phyloP scores from a whole-genome alignment of 2,888 invertebrate species.

The Molanna angustata region DNA sequence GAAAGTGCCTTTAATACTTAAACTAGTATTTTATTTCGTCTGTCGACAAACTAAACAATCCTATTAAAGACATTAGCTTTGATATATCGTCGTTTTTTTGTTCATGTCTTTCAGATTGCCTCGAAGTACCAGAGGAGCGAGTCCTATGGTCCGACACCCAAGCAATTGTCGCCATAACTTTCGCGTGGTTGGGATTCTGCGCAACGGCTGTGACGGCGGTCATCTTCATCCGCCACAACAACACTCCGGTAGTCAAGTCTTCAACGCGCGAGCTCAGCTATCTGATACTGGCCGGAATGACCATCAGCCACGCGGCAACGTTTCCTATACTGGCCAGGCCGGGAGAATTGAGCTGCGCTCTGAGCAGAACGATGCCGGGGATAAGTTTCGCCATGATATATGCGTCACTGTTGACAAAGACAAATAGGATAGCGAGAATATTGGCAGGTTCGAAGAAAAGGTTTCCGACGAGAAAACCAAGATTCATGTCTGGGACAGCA shows the following conservation, averaged over 20 bases:
- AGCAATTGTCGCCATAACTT: constrained; percentile 59
- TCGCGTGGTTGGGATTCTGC: constrained; percentile 61
- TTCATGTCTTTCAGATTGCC: constrained; percentile 58
- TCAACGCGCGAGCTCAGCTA: constrained; percentile 66
- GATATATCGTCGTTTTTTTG: no score
- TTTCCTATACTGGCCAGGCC: constrained; percentile 66
- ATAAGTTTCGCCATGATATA: constrained; percentile 72
- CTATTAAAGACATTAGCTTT: no score
- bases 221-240: constrained; percentile 64
- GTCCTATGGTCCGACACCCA: constrained; percentile 60
- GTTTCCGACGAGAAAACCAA: constrained; percentile 65
- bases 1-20: no score
- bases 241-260: constrained; percentile 76
- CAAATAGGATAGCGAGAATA: constrained; percentile 73
- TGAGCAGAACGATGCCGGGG: constrained; percentile 59
- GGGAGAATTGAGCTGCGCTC: constrained; percentile 53
- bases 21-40: no score
- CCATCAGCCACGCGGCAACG: constrained; percentile 57
- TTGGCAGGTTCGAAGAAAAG: constrained; percentile 69
- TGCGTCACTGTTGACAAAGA: constrained; percentile 71
- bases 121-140: constrained; percentile 59
- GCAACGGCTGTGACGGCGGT: constrained; percentile 58
- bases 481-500: constrained; percentile 61
- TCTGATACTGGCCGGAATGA: constrained; percentile 63
- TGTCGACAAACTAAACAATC: no score